Base-by-base conservation (phyloP, 1,140 invertebrate genomes). In the Adoxophyes honmai region DNA sequence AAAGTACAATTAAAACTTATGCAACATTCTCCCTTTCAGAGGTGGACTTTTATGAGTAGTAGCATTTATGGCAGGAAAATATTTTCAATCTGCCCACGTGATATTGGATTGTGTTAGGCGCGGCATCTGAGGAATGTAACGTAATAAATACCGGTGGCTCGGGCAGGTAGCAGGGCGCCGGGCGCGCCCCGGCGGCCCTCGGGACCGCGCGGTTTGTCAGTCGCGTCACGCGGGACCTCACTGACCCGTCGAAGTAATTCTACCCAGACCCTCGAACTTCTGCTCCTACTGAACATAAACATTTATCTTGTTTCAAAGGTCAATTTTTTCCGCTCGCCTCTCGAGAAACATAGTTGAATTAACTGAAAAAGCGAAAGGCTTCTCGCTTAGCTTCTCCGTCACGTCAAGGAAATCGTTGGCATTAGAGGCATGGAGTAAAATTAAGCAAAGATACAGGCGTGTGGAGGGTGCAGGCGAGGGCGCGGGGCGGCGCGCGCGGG, bases 361-460 rank as follows among this genome's bases (percentile, higher is more conserved):
- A 28, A 28, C 21, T 28, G 21, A 28, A 28, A 28, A 28, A 28
- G 6, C 21, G 21, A 6, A 28, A 2, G 2, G 21, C 21, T 28
- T 28, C 21, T 6, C 21, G 21, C 6, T 28, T 28, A 28, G 21
- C 21, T 28, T 28, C 21, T 28, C 21, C 21, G 44, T 63, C 57
- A 64, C 62, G 61, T 63, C 59, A 62, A 65, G 58, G 62, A 66
- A 72, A 70, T 66, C 58, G 60, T 65, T 81, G 69, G 70, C 64
- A 69, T 73, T 78, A 73, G 62, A 73, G 66, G 68, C 70, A 62
- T 71, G 66, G 68, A 80, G 75, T 75, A 73, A 78, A 85, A 78
- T 80, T 73, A 75, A 79, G 75, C 73, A 75, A 80, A 78, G 80
- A 83, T 79, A 79, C 62, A 73, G 70, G 70, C 62, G 74, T 66